Evolutionary conservation across 2,797 vertebrate genomes (phyloP), one percentile per base, ranked within the genome.

Genomic region (Orientallactaga sibirica): DNA sequence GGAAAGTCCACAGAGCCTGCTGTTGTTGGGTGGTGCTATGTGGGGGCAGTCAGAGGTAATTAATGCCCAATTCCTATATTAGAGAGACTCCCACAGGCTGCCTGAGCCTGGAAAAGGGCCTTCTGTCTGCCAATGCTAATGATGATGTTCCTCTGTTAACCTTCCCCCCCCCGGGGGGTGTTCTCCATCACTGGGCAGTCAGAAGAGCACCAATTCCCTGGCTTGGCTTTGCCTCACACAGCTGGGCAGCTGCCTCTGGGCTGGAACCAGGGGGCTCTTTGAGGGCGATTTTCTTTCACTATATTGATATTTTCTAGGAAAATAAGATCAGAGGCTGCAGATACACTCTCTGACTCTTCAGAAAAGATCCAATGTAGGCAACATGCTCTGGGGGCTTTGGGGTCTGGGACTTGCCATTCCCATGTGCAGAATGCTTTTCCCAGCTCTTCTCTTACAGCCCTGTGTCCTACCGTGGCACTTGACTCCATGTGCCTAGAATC

Each of bases 61-160:
- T 97, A 94, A 96, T 82, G 82, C 73, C 96, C 90, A 82, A 92
- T 97, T 96, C 96, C 94, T 93, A 68, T 90, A 86, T 97, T 92
- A 92, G 37, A 88, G 90, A 14, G 25, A 80, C 81, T 93, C 93
- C 94, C 82, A 92, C 96, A 88, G 5, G 3, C 89, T 18, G 14
- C 88, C 94, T 84, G 15, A 12, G 77, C 78, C 96, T 95, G 84
- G 81, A 68, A 92, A 77, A 68, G 67, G 0, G 70, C 33, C 76
- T 70, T 86, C 94, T 88, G 86, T 73, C 86, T 89, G 4, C 1
- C 0, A 0, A 87, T 83, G 52, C 80, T 86, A 91, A 94, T 66
- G 83, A 80, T 19, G 75, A 58, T 58, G 71, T 62, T 74, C 61
- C 20, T 11, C 11, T 18, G 61, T 70, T 86, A 96, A 86, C 89